Base-by-base conservation (phyloP, 30 jellyfish, hydroid and myxozoan genomes). In the Aurelia sp. region DNA sequence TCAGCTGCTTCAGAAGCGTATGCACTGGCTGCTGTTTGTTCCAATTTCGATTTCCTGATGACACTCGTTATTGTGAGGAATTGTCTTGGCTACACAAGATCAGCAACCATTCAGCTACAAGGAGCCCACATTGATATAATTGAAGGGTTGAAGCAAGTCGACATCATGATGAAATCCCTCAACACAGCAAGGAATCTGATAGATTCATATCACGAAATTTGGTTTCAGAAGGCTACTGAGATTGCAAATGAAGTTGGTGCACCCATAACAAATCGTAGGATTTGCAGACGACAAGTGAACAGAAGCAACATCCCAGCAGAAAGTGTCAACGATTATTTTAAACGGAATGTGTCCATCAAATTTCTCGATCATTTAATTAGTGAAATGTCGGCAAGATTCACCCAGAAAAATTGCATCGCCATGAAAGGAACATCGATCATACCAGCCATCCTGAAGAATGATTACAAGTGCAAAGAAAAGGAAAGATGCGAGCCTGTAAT, bases 171-270 rank as follows among this genome's bases (percentile, higher is more conserved):
- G 51, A 16, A 21, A 24, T 17, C 55, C 3, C 52, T 75, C 4
- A 67, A 75, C 22, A 75, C 35, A 71, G 57, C 61, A 79, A 16
- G 67, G 38, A 38, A 71, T 30, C 35, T n/a, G n/a, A 44, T 71
- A 2, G 51, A 38, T 16, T 13, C 33, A 12, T 44, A 21, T 8
- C 82, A 71, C 67, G 71, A 33, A n/a, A 68, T 4, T n/a, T 71
- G 82, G 82, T 71, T 31, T 71, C 71, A n/a, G 41, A 38, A 19
- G 31, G 87, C 87, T 13, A 53, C 18, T 17, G 41, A 53, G 53
- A 41, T 75, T 38, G 60, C 83, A 19, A 18, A 33, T 55, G 24
- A 60, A 19, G 40, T 78, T 9, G 84, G 17, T 2, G 48, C 75
- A 35, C 44, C 44, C 44, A 35, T 35, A 35, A 35, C 44, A 20